A percentile compares a stretch with the other conserved stretches of the same genome.
Conservation (phyloP, 2,797 vertebrate species). For the Tokudaia tokunoshimensis region DNA sequence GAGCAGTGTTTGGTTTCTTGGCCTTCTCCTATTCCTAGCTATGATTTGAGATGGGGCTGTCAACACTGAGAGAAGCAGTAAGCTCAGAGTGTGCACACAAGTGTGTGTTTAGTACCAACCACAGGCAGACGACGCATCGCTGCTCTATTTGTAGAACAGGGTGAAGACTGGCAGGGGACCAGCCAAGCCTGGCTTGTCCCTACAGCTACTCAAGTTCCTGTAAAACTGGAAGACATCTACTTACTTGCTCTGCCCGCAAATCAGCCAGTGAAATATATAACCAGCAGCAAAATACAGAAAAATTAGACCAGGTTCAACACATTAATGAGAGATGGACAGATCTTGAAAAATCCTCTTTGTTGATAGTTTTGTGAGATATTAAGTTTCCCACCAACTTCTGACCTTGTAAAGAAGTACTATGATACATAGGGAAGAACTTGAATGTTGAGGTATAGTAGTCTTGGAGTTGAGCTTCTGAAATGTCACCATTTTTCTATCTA, state of each 20-base stretch:
- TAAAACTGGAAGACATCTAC: slow-evolving; percentile 9
- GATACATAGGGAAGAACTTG: background rate
- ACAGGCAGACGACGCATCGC: background rate
- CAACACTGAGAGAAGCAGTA: background rate
- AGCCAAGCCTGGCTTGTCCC: background rate
- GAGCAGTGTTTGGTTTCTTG: slow-evolving; percentile 32
- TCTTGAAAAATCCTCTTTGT: background rate
- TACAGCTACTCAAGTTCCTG: background rate
- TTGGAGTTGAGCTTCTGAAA: background rate
- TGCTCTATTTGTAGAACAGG: slow-evolving; percentile 7
- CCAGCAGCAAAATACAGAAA: background rate
- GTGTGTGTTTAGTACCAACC: background rate
- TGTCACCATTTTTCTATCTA: background rate
- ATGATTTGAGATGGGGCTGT: slow-evolving; percentile 32
- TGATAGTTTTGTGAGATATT: background rate
- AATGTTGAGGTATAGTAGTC: background rate
- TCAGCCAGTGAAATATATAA: background rate
- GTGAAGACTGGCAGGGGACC: background rate
- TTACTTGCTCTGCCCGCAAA: background rate
- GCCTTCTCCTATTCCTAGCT: slow-evolving; percentile 42
- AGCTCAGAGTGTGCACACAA: background rate
- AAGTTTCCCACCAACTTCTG: slow-evolving; percentile 19
- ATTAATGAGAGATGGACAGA: background rate
- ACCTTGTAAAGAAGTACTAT: background rate
- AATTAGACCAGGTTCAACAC: background rate